Conservation (phyloP, 2,797 vertebrate genomes). For the Carcharodon carcharias region DNA sequence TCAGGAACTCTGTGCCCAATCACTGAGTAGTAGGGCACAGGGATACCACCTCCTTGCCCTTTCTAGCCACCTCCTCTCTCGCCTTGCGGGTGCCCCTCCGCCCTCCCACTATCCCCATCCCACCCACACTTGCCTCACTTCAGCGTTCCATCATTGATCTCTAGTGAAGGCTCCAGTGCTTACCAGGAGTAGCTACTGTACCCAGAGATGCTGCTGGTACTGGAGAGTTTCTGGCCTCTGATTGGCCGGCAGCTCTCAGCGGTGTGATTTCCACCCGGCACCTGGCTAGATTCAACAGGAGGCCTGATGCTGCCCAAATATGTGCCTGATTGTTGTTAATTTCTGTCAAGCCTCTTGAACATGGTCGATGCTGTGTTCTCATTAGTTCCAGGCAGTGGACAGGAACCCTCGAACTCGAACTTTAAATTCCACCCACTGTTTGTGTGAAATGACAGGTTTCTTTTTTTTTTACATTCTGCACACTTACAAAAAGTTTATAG, state of each 20-base stretch:
- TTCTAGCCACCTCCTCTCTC: too few species aligned
- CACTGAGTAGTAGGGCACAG: too few species aligned
- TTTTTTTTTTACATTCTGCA: not conserved
- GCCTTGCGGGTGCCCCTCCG: too few species aligned
- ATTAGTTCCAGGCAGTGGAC: not conserved
- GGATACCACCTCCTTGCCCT: too few species aligned
- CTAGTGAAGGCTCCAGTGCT: too few species aligned
- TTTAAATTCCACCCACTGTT: not conserved
- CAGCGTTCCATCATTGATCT: too few species aligned
- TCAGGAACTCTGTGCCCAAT: too few species aligned
- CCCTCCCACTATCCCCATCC: too few species aligned
- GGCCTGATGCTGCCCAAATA: not conserved
- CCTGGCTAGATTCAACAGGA: not conserved
- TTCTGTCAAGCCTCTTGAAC: not conserved
- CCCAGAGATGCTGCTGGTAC: too few species aligned
- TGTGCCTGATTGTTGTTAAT: not conserved
- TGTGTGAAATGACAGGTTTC: not conserved
- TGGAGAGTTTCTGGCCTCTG: not conserved
- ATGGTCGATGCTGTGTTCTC: not conserved
- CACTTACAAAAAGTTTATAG: not conserved
- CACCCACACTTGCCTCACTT: too few species aligned
- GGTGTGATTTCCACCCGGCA: not conserved
- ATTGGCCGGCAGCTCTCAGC: not conserved
- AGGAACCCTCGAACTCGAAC: not conserved
- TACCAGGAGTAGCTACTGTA: too few species aligned